Evolutionary conservation across 2,888 invertebrate genomes (phyloP).

Genomic region (Coelopa pilipes): DNA sequence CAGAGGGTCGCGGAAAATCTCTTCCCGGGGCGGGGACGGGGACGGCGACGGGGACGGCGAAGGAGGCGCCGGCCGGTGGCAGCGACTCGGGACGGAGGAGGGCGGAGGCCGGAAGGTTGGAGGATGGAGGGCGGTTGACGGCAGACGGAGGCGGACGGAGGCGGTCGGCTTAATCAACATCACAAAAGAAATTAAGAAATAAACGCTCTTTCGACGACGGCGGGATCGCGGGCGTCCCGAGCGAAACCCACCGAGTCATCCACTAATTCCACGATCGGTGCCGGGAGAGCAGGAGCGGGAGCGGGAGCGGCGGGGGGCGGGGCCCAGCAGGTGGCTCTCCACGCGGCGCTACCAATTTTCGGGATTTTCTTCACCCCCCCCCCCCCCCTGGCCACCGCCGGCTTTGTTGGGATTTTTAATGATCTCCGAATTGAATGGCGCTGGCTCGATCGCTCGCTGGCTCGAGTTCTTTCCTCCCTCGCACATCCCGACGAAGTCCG

Average conservation of each 20-base stretch:
- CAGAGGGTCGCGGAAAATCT: constrained; percentile 25
- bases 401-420: too few relatives aligned
- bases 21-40: constrained; percentile 52
- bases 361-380: too few relatives aligned
- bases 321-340: constrained; percentile 30
- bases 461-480: too few relatives aligned
- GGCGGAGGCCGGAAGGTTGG: neutral
- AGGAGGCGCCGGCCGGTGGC: constrained; percentile 7
- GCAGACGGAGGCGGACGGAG: constrained; percentile 48
- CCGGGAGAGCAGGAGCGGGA: constrained; percentile 16
- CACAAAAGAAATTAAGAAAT: constrained; percentile 65
- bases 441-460: too few relatives aligned
- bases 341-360: constrained; percentile 13
- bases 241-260: constrained; percentile 60
- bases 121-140: constrained; percentile 31
- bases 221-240: neutral
- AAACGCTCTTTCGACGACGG: constrained; percentile 46
- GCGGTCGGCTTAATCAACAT: constrained; percentile 62
- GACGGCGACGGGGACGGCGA: neutral
- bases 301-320: neutral
- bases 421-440: too few relatives aligned
- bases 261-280: constrained; percentile 61
- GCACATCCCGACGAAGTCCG: too few relatives aligned
- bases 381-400: too few relatives aligned
- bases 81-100: neutral